Conservation (phyloP, 2,888 invertebrate genomes). For the Noctua comes region DNA sequence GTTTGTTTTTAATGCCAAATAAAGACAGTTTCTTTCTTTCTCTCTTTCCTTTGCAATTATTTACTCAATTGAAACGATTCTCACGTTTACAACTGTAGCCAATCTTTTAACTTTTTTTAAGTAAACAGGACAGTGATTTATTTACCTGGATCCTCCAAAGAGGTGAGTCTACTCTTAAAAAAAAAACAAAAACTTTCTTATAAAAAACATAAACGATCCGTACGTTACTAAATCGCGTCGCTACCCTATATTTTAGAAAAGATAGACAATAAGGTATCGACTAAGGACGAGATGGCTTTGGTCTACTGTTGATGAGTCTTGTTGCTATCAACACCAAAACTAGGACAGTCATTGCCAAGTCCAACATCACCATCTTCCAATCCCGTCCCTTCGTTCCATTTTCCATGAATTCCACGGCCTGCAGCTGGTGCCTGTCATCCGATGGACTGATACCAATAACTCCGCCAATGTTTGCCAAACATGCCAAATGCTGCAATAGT, state of each 20-base stretch:
- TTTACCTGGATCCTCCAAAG: too few species aligned
- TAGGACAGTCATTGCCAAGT: background rate
- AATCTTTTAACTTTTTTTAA: background rate
- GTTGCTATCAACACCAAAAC: background rate
- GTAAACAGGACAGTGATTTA: background rate
- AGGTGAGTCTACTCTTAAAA: background rate
- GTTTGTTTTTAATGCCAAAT: too few species aligned
- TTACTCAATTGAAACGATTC: background rate
- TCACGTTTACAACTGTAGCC: background rate
- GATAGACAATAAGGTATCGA: background rate
- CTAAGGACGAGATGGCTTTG: background rate
- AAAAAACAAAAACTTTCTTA: too few species aligned
- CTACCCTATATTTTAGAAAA: background rate
- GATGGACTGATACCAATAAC: conserved; percentile 52
- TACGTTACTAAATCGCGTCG: background rate
- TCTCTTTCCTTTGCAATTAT: background rate
- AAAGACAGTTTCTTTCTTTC: background rate
- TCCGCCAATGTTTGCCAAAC: conserved; percentile 70
- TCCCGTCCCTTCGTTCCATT: conserved; percentile 5
- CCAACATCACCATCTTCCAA: background rate
- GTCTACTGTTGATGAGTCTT: background rate
- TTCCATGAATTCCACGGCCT: background rate
- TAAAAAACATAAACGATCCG: background rate
- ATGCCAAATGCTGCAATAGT: conserved; percentile 64
- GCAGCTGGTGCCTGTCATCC: conserved; percentile 56